Evolutionary conservation across 1,140 invertebrate genomes (phyloP), one percentile per base, ranked within the genome.

Genomic region (Drosophila guanche): DNA sequence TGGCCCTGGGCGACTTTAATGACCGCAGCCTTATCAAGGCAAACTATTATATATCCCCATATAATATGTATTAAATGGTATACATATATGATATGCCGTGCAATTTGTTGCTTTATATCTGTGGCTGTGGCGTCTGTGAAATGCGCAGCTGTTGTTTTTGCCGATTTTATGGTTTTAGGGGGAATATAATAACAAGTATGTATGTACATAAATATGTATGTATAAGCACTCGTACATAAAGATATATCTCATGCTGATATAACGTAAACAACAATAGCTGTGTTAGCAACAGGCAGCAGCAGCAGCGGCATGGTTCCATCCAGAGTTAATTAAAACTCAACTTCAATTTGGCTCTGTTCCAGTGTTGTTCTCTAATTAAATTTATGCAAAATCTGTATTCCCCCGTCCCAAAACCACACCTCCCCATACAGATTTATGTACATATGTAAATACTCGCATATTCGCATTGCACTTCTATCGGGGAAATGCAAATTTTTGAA

Each of bases 71-170:
- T 50, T 54, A 43, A 42, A 14, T 25, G 56, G 42, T 74, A 68
- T 5, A 48, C 42, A 60, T 53, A 23, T 40, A 37, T 51, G 37
- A 80, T 58, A 56, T 80, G 71, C 40, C 55, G 45, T 51, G 56
- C 62, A 60, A 83, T 77, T 73, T 74, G 70, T 74, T 72, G 62
- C 48, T 48, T 54, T 60, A 75, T 79, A 79, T 62, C 63, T 48
- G 16, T 20, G 16, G 16, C 16, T 0, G n/a, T 25, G 59, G 33
- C 8, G 20, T 46, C 65, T 84, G 80, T 48, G 80, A 84, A 85
- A 76, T 59, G 56, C 51, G 57, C 80, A 85, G 72, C 76, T 84
- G 79, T 71, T 84, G 65, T 68, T 62, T 55, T 73, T 73, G 46
- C 41, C 50, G 63, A 53, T 41, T 63, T 60, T 57, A 45, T 58